Evolutionary conservation across 1,140 invertebrate species (phyloP).

Genomic region (Euschistus heros): DNA sequence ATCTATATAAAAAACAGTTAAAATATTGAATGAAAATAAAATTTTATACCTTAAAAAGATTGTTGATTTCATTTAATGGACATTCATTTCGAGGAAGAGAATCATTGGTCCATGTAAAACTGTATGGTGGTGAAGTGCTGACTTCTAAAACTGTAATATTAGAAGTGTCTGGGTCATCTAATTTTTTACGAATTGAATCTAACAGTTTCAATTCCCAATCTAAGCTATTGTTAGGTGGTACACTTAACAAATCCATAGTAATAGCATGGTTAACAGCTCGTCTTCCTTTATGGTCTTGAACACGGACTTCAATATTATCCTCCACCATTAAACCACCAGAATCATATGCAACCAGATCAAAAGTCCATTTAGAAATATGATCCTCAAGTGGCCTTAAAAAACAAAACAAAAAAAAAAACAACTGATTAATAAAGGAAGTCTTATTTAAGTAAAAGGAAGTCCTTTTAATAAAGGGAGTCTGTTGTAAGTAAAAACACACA

Average conservation of each 20-base stretch:
- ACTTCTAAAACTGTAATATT: slow-evolving; percentile 58
- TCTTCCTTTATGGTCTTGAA: slow-evolving; percentile 67
- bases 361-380: slow-evolving; percentile 72
- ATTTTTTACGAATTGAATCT: slow-evolving; percentile 53
- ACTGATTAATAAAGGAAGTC: slow-evolving; percentile 19
- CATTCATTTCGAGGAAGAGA: slow-evolving; percentile 63
- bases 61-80: slow-evolving; percentile 57
- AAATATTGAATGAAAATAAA: neutral
- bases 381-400: slow-evolving; percentile 64
- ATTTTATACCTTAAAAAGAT: slow-evolving; percentile 47
- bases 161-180: slow-evolving; percentile 51
- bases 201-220: slow-evolving; percentile 45
- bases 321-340: slow-evolving; percentile 55
- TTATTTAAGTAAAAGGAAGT: slow-evolving; percentile 17
- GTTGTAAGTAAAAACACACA: slow-evolving; percentile 9
- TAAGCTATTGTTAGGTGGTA: slow-evolving; percentile 19
- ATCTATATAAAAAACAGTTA: neutral
- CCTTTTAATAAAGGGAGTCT: slow-evolving; percentile 9
- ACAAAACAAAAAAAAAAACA: slow-evolving; percentile 27
- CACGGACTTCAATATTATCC: slow-evolving; percentile 62
- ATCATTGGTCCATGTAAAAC: slow-evolving; percentile 80
- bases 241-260: slow-evolving; percentile 37
- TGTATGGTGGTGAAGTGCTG: slow-evolving; percentile 43
- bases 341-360: slow-evolving; percentile 64
- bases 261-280: slow-evolving; percentile 76